Evolutionary conservation across 2,797 vertebrate species (phyloP).

Genomic region (Clarias pachynema): DNA sequence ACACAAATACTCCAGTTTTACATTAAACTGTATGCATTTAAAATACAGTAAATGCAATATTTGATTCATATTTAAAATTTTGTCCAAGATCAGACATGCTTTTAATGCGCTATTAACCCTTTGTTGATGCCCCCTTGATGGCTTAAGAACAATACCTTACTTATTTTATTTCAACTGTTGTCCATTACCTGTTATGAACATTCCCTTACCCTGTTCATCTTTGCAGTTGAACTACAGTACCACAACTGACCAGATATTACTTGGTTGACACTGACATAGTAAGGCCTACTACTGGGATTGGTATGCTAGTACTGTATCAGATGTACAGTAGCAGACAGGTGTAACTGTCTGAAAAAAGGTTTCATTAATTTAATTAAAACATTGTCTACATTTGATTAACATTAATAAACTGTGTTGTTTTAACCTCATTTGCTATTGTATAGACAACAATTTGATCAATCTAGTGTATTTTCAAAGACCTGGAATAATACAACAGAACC

Average conservation of each 20-base stretch:
- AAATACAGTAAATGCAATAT: no score
- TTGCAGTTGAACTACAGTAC: not conserved
- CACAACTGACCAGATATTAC: not conserved
- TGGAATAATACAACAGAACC: not conserved
- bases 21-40: no score
- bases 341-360: not conserved
- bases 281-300: not conserved
- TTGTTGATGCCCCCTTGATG: no score
- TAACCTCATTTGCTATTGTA: not conserved
- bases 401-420: not conserved
- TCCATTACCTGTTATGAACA: not conserved
- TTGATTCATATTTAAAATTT: no score
- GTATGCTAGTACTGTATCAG: not conserved
- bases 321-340: not conserved
- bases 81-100: no score
- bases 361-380: not conserved
- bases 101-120: no score
- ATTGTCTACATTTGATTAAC: not conserved
- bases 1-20: not conserved
- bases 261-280: not conserved
- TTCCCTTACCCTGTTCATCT: not conserved
- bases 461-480: not conserved
- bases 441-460: not conserved
- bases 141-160: no score
- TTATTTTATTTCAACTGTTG: not conserved